phyloP scores from a whole-genome alignment of 2,797 vertebrate genomes.

The Picus viridis region DNA sequence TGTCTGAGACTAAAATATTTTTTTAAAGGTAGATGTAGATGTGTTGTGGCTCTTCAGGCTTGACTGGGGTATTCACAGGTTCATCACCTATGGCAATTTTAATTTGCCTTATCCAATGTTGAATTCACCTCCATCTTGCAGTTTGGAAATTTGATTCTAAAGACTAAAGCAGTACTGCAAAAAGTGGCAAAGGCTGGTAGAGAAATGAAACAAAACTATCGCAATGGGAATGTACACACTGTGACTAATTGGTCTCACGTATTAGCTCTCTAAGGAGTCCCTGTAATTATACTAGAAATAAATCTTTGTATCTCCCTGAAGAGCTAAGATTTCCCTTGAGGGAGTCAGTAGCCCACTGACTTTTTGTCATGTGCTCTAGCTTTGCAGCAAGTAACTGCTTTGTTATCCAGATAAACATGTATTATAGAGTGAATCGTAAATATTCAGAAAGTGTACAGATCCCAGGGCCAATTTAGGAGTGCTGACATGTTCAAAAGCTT shows the following conservation, averaged over 20 bases:
- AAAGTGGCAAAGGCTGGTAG: not conserved
- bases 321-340: not conserved
- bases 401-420: not conserved
- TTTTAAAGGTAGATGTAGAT: not conserved
- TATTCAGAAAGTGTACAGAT: not conserved
- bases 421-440: not conserved
- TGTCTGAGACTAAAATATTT: not conserved
- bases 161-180: not conserved
- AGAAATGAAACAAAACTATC: not conserved
- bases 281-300: not conserved
- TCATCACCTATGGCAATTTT: not conserved
- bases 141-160: not conserved
- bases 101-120: not conserved
- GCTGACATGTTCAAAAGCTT: not conserved
- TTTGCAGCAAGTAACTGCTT: not conserved
- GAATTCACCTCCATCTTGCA: not conserved
- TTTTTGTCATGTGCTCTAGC: not conserved
- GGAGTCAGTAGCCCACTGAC: not conserved
- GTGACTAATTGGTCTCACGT: conserved; percentile 6
- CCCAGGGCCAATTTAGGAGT: not conserved
- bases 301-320: conserved; percentile 1
- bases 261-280: conserved; percentile 8
- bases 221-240: not conserved
- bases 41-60: not conserved
- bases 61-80: not conserved